Base-by-base conservation (phyloP, 2,888 invertebrate species). In the Drosophila austrosaltans region DNA sequence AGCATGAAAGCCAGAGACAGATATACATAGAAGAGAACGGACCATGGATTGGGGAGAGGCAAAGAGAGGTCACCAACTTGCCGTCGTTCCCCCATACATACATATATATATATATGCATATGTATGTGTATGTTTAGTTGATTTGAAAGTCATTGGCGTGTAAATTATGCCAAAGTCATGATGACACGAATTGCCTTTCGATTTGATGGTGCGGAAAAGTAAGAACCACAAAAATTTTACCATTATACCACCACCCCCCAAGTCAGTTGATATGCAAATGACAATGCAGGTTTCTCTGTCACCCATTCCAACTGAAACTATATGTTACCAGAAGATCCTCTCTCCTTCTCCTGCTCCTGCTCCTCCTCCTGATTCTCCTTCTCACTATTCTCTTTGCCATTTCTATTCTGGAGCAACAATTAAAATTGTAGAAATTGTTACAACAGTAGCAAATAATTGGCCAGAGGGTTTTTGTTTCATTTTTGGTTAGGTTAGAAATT, bases 151-250 rank as follows among this genome's bases (percentile, higher is more conserved):
- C 87, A 83, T 87, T 82, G 79, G 87, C 77, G 87, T 74, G 87
- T 87, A 73, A 87, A 85, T 80, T 83, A 87, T 87, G 87, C 75
- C 70, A 82, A 25, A 48, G 82, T 87, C 82, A 83, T 79, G 85
- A 72, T 79, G 70, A 73, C 67, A 66, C 63, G 25, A 36, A 36
- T 42, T 58, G 58, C 12, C 75, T 78, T 78, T 69, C 72, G 84
- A 78, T 79, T 87, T 82, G 82, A 83, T 83, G 84, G 78, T 74
- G 82, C 82, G 82, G 84, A 83, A 82, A 86, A 82, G 87, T 86
- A 79, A 75, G 48, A 82, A 81, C 86, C 82, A 83, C 82, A 82
- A 66, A 68, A 84, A 82, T 78, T 8, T 48, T 77, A 53, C 54
- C 60, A 65, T 66, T 32, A 39, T 54, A 36, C 30, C 16, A 16